A percentile compares a stretch with the other conserved stretches of the same genome.
These are phyloP conservation scores for roundworm (Caenorhabditis elegans) DNA, from an alignment of 1,140 invertebrate species.

Conservation along the genomic window DNA sequence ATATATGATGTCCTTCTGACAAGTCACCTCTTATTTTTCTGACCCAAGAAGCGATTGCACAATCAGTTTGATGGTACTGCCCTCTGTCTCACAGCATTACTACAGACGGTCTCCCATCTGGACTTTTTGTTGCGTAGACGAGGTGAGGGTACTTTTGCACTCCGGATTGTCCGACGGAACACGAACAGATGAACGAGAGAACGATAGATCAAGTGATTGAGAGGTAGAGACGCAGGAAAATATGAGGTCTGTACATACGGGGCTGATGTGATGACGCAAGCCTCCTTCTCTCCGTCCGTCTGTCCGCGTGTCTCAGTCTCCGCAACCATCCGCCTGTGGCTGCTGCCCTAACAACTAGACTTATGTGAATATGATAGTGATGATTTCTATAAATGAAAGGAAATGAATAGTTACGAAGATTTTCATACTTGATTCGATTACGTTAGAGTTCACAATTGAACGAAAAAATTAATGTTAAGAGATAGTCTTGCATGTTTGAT, in stretches of 20 bases:
- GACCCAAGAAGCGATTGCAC: not conserved
- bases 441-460: no score
- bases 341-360: not conserved
- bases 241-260: not conserved
- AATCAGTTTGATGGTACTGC: conserved; percentile 9
- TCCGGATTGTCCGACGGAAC: not conserved
- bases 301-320: not conserved
- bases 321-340: not conserved
- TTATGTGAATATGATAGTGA: no score
- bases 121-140: not conserved
- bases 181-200: not conserved
- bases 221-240: not conserved
- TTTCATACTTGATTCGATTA: no score
- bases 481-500: no score
- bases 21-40: not conserved
- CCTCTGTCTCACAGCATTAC: not conserved
- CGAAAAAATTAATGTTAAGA: no score
- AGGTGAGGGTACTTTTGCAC: not conserved
- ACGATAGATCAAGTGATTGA: conserved; percentile 1
- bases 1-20: not conserved
- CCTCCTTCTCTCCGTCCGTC: not conserved
- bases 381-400: no score
- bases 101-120: not conserved
- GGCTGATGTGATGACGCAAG: conserved; percentile 5
- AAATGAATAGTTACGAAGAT: no score